Base-by-base conservation (phyloP, 2,113 vertebrate species). In the Meleagris gallopavo region DNA sequence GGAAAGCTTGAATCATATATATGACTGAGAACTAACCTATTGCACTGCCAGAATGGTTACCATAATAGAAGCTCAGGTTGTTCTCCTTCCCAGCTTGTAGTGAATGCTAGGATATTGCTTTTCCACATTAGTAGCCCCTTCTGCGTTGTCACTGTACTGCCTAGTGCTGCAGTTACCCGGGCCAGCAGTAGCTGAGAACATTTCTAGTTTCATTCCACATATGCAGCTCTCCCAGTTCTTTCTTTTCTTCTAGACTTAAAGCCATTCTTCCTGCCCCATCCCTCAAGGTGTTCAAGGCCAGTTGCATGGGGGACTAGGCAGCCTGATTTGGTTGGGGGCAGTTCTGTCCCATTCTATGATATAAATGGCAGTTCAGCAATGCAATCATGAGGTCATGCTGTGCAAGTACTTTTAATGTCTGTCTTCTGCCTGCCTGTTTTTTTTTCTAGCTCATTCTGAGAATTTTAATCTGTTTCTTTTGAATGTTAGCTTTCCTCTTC, bases 321-420 rank as follows among this genome's bases (percentile, higher is more conserved):
- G 5, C 27, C 27, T 54, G 52, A 30, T 29, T 30, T 30, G 15
- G 15, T 13, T 29, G 52, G 52, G 52, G 27, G 15, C 27, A 29
- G 16, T 27, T 15, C 27, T 54, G 52, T 30, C 27, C 52, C 15
- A 54, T 29, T 54, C 27, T 29, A 17, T 54, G 13, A 32, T 16
- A 3, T 11, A 36, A 55, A 38, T 46, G 76, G 58, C 38, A 60
- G 18, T 29, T 64, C 74, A 52, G 46, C 38, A 27, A 16, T 32
- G 64, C 41, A 67, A n/a, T 40, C 30, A 0, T 2, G 25, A 83
- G 61, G 34, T 45, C 1, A 0, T 57, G 55, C 43, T 22, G 3
- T 61, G 41, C 30, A 57, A 40, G 36, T 61, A 17, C 30, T 11
- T 76, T 73, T 66, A 25, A 6, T 34, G 36, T 50, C 45, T 25